Percentiles rank a stretch among this genome's conserved stretches.
phyloP scores from a whole-genome alignment of 2,797 vertebrate species.

The Chelidonichthys spinosus region DNA sequence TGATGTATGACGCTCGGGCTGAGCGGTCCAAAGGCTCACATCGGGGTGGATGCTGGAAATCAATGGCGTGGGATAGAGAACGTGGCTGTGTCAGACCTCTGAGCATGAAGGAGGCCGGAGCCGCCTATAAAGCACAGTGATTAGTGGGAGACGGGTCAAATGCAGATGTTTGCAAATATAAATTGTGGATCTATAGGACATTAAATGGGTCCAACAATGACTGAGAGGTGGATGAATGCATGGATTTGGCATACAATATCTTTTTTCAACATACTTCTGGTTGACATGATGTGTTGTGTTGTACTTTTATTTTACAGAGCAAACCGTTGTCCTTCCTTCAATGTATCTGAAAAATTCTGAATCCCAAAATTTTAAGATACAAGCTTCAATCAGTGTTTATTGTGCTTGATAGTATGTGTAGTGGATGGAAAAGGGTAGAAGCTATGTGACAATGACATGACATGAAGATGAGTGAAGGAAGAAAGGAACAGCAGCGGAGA shows the following conservation, averaged over 20 bases:
- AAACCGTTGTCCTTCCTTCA: background rate
- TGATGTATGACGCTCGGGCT: conserved; percentile 61
- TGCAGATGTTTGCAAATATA: conserved; percentile 42
- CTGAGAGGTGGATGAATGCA: conserved; percentile 7
- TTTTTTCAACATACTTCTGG: background rate
- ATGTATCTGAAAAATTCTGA: background rate
- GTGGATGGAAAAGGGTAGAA: background rate
- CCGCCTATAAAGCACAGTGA: conserved; percentile 59
- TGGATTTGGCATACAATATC: background rate
- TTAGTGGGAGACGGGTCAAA: conserved; percentile 50
- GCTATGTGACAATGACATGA: conserved; percentile 1
- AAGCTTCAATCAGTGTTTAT: too few species aligned
- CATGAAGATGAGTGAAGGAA: background rate
- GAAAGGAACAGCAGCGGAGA: background rate
- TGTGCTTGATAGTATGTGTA: background rate
- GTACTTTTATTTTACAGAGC: too few species aligned
- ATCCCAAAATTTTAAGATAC: too few species aligned
- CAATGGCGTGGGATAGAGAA: conserved; percentile 52
- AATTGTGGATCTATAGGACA: conserved; percentile 51
- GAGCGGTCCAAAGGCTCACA: conserved; percentile 47
- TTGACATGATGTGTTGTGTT: background rate
- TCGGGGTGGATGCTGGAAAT: conserved; percentile 55
- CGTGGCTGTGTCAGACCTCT: conserved; percentile 33
- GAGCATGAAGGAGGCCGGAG: conserved; percentile 45
- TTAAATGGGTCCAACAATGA: conserved; percentile 52